These are phyloP conservation scores for Neopelma chrysocephalum DNA, from an alignment of 2,797 vertebrate genomes.

Conservation along the genomic window DNA sequence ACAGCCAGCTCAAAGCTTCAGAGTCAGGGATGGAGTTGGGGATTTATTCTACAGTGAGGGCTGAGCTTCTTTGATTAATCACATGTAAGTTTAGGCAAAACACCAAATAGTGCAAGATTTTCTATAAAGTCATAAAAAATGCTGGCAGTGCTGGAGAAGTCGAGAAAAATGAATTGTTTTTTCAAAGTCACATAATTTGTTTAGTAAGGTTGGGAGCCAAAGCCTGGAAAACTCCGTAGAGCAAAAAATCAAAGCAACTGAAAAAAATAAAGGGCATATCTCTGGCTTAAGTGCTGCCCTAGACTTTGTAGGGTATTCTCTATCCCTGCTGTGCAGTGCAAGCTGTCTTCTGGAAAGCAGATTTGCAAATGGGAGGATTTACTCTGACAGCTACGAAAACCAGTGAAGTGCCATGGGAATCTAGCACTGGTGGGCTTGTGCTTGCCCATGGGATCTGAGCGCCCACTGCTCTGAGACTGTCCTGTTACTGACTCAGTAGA, in stretches of 20 bases:
- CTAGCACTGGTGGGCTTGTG: background rate
- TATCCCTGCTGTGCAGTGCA: background rate
- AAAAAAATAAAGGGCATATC: background rate
- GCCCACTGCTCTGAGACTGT: background rate
- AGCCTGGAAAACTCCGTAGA: background rate
- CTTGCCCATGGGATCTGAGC: fast-evolving
- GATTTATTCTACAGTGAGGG: background rate
- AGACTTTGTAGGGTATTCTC: background rate
- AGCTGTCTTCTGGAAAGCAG: background rate
- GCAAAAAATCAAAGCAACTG: background rate
- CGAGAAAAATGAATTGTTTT: slow-evolving; percentile 47
- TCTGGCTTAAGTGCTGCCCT: background rate
- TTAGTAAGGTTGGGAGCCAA: background rate
- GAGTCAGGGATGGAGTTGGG: background rate
- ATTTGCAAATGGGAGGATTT: background rate
- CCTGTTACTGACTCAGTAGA: background rate
- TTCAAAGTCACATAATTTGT: background rate
- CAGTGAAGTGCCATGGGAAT: background rate
- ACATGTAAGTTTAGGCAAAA: background rate
- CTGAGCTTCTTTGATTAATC: background rate
- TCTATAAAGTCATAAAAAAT: background rate
- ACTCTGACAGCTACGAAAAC: background rate
- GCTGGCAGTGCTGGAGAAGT: background rate
- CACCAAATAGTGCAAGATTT: background rate
- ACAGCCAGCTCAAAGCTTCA: background rate